Base-by-base conservation (phyloP, 2,888 invertebrate species). In the Conistra vaccinii region DNA sequence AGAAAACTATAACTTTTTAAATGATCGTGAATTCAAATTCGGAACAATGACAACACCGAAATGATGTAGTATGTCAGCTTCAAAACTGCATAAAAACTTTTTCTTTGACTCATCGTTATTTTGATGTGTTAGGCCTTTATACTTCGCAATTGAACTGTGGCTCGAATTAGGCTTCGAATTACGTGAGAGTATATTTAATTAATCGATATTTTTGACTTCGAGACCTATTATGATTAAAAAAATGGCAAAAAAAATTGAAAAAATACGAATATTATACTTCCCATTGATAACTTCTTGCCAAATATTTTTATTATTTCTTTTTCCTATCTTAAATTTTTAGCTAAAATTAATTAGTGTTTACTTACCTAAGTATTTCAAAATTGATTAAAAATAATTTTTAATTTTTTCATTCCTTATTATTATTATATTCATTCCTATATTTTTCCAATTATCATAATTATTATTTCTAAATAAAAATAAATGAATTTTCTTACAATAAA, bases 401-500 rank as follows among this genome's bases (percentile, higher is more conserved):
- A 26, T 29, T 4, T 70, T 58, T 71, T 53, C 60, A 66, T 83
- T 78, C 61, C 69, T 83, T 66, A 26, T 39, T 32, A 26, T 48
- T 32, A 23, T 45, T 35, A 42, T 29, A 61, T 84, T 55, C 63
- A 79, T 79, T 73, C 60, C 73, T 39, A 57, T 48, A 29, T 58
- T 78, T 72, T 78, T 61, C n/a, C 53, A 69, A 39, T 65, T 42
- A 73, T 48, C 42, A 14, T 60, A 39, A 51, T 39, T 58, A 39
- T 53, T 32, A 39, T 53, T 61, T 51, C 45, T 3, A 63, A 69
- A 51, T 61, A 58, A 53, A 79, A 57, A 60, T 61, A 69, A 74
- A 74, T 51, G 6, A 73, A 68, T 79, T 68, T 35, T 74, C 68
- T 70, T n/a, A 45, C 32, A 58, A 83, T 48, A 45, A 51, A 68